These are phyloP conservation scores for Danio rerio DNA, from an alignment of 2,113 vertebrate genomes.

Conservation along the genomic window GRCz12tu NC_133188.1:18321001-18321500, in stretches of 20 bases:
- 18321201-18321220: neutral
- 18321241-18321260: conserved; percentile 13
- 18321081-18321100: neutral
- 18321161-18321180: neutral
- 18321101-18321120: neutral
- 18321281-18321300: neutral
- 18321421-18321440: neutral
- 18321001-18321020: neutral
- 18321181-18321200: conserved; percentile 6
- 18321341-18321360: conserved; percentile 3
- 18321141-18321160: neutral
- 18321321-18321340: neutral
- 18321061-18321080: neutral
- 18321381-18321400: neutral
- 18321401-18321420: neutral
- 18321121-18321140: neutral
- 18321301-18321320: neutral
- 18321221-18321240: neutral
- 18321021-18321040: neutral
- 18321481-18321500: no score
- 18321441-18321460: no score
- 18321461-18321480: no score
- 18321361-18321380: neutral
- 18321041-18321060: neutral
- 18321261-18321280: neutral